Evolutionary conservation across 2,113 vertebrate species (phyloP), one percentile per base, ranked within the genome.

Genomic region (Limanda limanda): DNA sequence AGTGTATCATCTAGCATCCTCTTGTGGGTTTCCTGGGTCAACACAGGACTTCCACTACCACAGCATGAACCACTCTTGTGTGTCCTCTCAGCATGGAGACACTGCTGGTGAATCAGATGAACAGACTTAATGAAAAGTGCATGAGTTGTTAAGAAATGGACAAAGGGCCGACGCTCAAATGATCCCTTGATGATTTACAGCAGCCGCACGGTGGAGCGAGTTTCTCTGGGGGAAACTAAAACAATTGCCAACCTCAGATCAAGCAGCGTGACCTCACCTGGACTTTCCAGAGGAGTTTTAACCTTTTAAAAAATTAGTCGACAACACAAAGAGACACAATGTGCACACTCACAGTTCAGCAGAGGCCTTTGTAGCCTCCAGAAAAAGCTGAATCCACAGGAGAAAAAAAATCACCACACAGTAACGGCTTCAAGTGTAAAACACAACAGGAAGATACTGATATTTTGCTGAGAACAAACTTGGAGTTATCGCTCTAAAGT

Each of bases 121-220:
- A 54, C 35, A 3, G 56, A 71, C 48, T 54, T 78, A 68, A 81
- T 73, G 54, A 81, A 74, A 83, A 86, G 71, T 74, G 63, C 72
- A 68, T 64, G 86, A 70, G 76, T 60, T 21, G 35, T 69, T 64
- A 27, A 62, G 67, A 71, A 79, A 79, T 52, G 66, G 59, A 79
- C 61, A 83, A 76, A 66, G 57, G 27, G 40, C 57, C 74, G 71
- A 71, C 40, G 76, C 68, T 80, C 87, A 74, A 48, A 78, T 84
- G 78, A 80, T 48, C 24, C 2, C n/a, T 3, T 42, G 40, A 20
- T 15, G 15, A 17, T 15, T 18, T 6, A 18, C 73, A 37, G 63
- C 21, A 23, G 40, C 66, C 2, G 2, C 51, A n/a, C n/a, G 3
- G 35, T 47, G 52, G 24, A 69, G 37, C 7, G 1, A 40, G 31